phyloP scores from a whole-genome alignment of 2,888 invertebrate genomes.

The Pristionchus entomophagus region DNA sequence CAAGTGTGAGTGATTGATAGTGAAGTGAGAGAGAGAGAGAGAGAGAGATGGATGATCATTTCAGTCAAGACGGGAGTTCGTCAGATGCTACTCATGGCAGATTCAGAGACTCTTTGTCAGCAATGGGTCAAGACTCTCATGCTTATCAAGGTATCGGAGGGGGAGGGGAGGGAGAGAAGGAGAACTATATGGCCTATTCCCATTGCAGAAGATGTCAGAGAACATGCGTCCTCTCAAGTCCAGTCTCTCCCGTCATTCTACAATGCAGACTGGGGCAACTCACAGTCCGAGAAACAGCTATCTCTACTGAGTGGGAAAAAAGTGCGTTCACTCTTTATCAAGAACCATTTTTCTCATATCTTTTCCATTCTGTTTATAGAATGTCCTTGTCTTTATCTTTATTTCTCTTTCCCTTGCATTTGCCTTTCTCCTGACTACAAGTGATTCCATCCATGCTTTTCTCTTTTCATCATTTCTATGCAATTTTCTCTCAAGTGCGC shows the following conservation, averaged over 20 bases:
- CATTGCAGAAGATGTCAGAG: neutral
- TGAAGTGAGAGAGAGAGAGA: neutral
- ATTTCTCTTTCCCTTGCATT: neutral
- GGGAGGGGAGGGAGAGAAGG: neutral
- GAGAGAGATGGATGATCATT: neutral
- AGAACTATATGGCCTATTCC: neutral
- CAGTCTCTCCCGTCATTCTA: conserved; percentile 33
- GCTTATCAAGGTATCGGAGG: conserved; percentile 15
- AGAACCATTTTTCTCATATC: neutral
- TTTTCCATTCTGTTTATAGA: neutral
- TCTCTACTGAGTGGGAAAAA: too few relatives aligned
- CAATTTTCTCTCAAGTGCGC: conserved; percentile 2
- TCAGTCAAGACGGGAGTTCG: conserved; percentile 78
- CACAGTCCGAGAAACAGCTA: conserved; percentile 10
- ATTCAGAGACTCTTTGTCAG: conserved; percentile 89
- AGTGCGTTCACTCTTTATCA: too few relatives aligned
- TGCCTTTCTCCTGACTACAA: neutral
- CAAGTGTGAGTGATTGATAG: conserved; percentile 56
- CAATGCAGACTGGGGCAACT: neutral
- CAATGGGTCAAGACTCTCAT: conserved; percentile 85
- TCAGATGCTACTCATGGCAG: conserved; percentile 91
- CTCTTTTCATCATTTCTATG: neutral
- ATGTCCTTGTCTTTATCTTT: neutral
- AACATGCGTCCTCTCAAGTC: neutral
- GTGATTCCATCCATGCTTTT: neutral